These are phyloP conservation scores for Sesamia inferens DNA, from an alignment of 2,888 invertebrate species.

Conservation along the genomic window DNA sequence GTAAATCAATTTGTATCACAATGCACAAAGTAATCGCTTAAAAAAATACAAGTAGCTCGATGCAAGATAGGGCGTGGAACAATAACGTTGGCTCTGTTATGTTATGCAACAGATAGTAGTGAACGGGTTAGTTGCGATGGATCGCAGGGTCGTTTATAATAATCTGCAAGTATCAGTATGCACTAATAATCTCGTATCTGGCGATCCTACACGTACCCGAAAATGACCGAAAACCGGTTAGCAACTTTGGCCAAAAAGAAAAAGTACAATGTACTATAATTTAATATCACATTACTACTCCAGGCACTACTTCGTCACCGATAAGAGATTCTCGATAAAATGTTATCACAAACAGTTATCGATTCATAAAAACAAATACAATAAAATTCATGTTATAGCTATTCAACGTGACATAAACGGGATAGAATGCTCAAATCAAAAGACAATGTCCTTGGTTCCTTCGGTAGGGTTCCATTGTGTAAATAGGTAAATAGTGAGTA, in stretches of 20 bases:
- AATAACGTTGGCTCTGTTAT: constrained; percentile 26
- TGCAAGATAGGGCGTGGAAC: constrained; percentile 30
- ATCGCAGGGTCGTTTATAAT: constrained; percentile 37
- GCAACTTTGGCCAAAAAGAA: neutral
- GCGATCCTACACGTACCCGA: neutral
- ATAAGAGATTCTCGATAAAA: constrained; percentile 16
- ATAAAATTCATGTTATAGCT: constrained; percentile 10
- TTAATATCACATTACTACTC: neutral
- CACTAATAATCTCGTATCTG: neutral
- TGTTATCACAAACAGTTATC: constrained; percentile 8
- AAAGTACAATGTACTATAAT: neutral
- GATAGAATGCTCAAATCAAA: constrained; percentile 59
- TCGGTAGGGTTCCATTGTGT: constrained; percentile 65
- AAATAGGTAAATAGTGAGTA: constrained; percentile 63
- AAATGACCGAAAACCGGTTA: constrained; percentile 6
- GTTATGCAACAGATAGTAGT: constrained; percentile 41
- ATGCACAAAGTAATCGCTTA: constrained; percentile 7
- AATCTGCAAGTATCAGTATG: constrained; percentile 11
- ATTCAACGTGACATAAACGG: constrained; percentile 28
- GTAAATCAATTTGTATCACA: constrained; percentile 14
- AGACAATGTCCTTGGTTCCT: constrained; percentile 56
- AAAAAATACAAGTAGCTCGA: constrained; percentile 32
- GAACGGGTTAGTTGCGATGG: constrained; percentile 37
- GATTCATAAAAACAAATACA: constrained; percentile 28
- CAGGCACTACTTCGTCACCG: neutral